These are phyloP conservation scores for Bufo gargarizans DNA, from an alignment of 2,113 vertebrate genomes.

Conservation along the genomic window DNA sequence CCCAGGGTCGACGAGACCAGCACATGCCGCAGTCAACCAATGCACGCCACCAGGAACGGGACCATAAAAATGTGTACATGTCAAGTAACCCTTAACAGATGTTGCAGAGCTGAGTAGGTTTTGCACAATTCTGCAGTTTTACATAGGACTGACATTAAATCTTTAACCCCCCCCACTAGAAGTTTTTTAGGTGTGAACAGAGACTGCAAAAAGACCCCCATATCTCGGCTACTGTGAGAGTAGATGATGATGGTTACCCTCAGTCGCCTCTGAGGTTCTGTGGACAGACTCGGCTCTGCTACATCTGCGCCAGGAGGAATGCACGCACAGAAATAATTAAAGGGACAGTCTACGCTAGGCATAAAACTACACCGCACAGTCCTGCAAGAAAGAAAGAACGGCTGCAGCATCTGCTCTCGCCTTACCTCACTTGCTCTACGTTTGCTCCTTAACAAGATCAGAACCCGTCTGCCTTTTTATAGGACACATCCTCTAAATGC, in stretches of 20 bases:
- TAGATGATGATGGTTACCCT: too few species aligned
- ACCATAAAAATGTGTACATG: not conserved
- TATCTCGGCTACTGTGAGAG: too few species aligned
- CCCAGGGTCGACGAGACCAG: not conserved
- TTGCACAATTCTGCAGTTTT: not conserved
- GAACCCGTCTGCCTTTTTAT: constrained; percentile 61
- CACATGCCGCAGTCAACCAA: not conserved
- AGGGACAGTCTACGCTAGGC: not conserved
- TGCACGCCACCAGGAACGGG: too few species aligned
- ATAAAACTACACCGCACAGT: too few species aligned
- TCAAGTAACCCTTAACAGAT: not conserved
- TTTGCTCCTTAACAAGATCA: constrained; percentile 32
- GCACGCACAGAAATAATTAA: not conserved
- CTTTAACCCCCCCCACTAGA: too few species aligned
- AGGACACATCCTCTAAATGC: constrained; percentile 68
- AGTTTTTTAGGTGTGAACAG: too few species aligned
- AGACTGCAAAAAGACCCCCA: too few species aligned
- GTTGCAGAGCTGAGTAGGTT: not conserved
- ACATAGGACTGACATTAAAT: too few species aligned
- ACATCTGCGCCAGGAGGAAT: not conserved
- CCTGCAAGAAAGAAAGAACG: not conserved
- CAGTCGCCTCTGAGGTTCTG: too few species aligned
- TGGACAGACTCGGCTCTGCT: not conserved
- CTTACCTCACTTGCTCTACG: constrained; percentile 64
- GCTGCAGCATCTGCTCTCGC: not conserved